These are phyloP conservation scores for Brachionus rotundiformis DNA, from an alignment of 1,140 invertebrate species.

Conservation along the genomic window DNA sequence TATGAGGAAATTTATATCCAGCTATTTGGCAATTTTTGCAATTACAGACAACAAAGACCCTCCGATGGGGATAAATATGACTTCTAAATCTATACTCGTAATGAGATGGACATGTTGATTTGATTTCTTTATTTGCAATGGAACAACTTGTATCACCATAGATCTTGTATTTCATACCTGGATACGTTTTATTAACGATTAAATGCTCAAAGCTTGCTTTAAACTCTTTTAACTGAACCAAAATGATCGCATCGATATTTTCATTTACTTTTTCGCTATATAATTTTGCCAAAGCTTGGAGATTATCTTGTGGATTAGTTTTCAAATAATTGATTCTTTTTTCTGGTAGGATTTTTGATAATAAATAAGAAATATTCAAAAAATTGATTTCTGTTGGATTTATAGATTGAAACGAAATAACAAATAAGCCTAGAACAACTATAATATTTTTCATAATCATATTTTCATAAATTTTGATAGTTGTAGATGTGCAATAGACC, in stretches of 20 bases:
- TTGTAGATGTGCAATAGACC: not conserved
- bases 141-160: not conserved
- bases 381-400: not conserved
- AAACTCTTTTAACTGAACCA: not conserved
- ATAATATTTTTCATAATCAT: no score
- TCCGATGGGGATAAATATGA: not conserved
- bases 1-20: not conserved
- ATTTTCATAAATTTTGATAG: no score
- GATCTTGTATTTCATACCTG: not conserved
- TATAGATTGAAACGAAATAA: not conserved
- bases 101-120: constrained; percentile 16
- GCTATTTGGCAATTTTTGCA: not conserved
- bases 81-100: not conserved
- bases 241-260: not conserved
- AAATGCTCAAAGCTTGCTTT: not conserved
- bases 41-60: not conserved
- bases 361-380: not conserved
- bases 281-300: not conserved
- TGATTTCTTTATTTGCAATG: not conserved
- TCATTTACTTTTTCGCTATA: not conserved
- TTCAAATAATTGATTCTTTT: not conserved
- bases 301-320: not conserved
- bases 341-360: not conserved
- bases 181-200: not conserved
- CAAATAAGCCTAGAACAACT: not conserved